Evolutionary conservation across 2,797 vertebrate genomes (phyloP), one percentile per base, ranked within the genome.

Genomic region (Brachyrhaphis roseni): DNA sequence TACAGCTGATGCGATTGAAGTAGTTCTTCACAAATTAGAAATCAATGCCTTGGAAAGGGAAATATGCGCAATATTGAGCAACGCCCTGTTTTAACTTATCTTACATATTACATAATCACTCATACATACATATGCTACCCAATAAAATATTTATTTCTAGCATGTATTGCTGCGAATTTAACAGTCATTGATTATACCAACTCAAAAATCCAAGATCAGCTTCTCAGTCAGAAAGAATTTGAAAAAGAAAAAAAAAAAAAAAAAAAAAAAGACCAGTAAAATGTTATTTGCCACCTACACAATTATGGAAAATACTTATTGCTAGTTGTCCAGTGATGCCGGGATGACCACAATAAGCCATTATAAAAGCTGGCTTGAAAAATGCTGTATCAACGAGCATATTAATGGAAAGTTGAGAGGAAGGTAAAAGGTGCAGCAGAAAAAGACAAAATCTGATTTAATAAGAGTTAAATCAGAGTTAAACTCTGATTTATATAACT

Each of bases 1-100:
- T 70, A 43, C 64, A 84, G 26, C 74, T 46, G 84, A 83, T 71
- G 74, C 75, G 66, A 43, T 72, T 31, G 51, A 3, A 11, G 20
- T 7, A 47, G 36, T 41, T 78, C 5, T 43, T 43, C 23, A 53
- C 10, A 53, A 51, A 62, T 34, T 18, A 18, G 16, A 68, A 43
- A 26, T 13, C 36, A 41, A 43, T 68, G 36, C 39, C 11, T 68
- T 26, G 64, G 10, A 68, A 26, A 68, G 10, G 12, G 64, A 26
- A 41, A 41, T 43, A 43, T 43, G 64, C 39, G 10, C 64, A 68
- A 43, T 26, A 68, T 13, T 41, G 36, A 3, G 62, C 31, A 66
- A 18, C 2, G 28, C 28, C 15, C 34, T 16, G 31, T 62, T 34
- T 66, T 66, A 23, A 66, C 39, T 66, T 8, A 10, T 68, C 1